These are phyloP conservation scores for Papio anubis DNA, from an alignment of 2,113 vertebrate genomes.

Conservation along the genomic window DNA sequence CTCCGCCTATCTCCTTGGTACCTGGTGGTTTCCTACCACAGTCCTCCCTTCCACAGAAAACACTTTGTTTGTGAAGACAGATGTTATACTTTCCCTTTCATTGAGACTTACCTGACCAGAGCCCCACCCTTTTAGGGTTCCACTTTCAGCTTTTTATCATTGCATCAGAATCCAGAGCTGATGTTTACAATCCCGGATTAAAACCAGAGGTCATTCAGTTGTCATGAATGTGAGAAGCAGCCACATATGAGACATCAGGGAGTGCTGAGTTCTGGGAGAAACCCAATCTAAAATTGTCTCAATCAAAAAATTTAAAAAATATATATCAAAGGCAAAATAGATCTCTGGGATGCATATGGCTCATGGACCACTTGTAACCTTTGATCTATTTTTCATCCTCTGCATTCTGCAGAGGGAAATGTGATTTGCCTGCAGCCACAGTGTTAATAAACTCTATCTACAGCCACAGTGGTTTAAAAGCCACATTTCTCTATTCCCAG, in stretches of 20 bases:
- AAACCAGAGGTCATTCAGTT: background rate
- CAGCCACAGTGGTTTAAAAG: background rate
- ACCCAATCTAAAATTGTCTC: background rate
- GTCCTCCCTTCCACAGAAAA: background rate
- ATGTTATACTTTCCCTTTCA: background rate
- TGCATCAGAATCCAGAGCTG: background rate
- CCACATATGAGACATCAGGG: accelerated
- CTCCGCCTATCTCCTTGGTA: background rate
- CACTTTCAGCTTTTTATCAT: too few relatives aligned
- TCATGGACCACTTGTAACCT: background rate
- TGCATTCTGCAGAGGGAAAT: background rate
- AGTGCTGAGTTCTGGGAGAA: background rate
- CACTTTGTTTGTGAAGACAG: background rate
- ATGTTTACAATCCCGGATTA: background rate
- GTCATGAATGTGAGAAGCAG: background rate
- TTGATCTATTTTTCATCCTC: background rate
- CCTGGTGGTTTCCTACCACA: background rate
- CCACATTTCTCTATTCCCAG: background rate
- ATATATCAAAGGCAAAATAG: background rate
- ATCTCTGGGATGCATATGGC: background rate
- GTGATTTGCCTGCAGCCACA: background rate
- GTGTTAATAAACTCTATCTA: background rate
- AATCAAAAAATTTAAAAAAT: background rate
- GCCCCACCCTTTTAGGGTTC: background rate
- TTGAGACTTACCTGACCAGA: background rate